phyloP scores from a whole-genome alignment of 1,140 invertebrate species.

The Spodoptera frugiperda region DNA sequence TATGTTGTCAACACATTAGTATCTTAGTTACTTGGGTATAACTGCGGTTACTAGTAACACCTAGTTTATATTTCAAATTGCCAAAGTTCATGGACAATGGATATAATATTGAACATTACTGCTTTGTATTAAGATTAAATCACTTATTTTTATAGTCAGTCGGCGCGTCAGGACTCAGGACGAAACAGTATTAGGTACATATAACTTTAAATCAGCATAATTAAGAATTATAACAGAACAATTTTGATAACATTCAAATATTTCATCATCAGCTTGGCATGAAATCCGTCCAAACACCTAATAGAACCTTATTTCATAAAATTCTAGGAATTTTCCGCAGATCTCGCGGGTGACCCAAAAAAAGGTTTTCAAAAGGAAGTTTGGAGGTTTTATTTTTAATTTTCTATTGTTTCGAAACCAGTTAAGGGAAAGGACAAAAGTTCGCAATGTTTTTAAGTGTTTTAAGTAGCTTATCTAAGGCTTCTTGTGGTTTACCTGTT shows the following conservation, averaged over 20 bases:
- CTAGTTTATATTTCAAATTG: neutral
- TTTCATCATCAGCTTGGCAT: too few relatives aligned
- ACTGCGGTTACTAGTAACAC: neutral
- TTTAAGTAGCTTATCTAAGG: conserved; percentile 30
- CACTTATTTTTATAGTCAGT: too few relatives aligned
- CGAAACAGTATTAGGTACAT: too few relatives aligned
- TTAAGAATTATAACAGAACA: too few relatives aligned
- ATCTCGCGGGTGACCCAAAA: conserved; percentile 1
- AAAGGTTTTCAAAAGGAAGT: conserved; percentile 4
- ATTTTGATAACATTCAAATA: too few relatives aligned
- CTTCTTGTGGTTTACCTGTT: conserved; percentile 20
- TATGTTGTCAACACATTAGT: too few relatives aligned
- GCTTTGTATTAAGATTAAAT: too few relatives aligned
- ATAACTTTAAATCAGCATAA: too few relatives aligned
- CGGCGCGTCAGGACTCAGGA: too few relatives aligned
- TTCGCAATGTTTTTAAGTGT: conserved; percentile 21
- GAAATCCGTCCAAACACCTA: too few relatives aligned
- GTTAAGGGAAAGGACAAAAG: neutral
- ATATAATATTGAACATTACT: too few relatives aligned
- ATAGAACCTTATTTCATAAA: neutral
- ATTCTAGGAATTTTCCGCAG: neutral
- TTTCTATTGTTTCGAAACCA: neutral
- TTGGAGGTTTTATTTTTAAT: conserved; percentile 11
- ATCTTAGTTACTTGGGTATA: too few relatives aligned
- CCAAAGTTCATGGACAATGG: neutral